Conservation (phyloP, 2,797 vertebrate genomes). For the Rhinatrema bivittatum region DNA sequence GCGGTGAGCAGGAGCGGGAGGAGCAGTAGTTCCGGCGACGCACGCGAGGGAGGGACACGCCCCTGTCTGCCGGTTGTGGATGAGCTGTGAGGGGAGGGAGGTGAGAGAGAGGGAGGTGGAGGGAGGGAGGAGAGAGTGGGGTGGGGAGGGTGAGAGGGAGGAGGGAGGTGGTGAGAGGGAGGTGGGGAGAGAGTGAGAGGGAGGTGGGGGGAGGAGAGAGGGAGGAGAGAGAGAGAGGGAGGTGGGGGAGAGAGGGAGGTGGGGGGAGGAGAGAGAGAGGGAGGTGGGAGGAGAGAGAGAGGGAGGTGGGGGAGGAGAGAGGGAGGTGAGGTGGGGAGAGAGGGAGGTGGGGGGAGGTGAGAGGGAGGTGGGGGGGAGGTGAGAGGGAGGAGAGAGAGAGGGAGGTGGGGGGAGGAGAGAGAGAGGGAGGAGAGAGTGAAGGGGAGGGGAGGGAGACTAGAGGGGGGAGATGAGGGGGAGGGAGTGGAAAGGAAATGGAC, state of each 20-base stretch:
- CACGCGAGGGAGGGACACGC: too few species aligned
- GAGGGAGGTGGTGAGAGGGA: not conserved
- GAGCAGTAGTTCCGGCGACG: too few species aligned
- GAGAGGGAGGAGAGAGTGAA: not conserved
- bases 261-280: not conserved
- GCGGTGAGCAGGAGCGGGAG: too few species aligned
- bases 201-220: not conserved
- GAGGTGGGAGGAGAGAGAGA: not conserved
- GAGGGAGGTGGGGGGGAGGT: not conserved
- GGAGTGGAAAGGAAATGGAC: too few species aligned
- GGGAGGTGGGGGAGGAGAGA: accelerated
- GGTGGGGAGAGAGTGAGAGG: not conserved
- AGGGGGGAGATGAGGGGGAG: not conserved
- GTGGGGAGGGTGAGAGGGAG: not conserved
- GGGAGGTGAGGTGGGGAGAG: not conserved
- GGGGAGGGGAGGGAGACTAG: not conserved
- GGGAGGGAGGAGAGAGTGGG: too few species aligned
- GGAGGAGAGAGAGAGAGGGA: too few species aligned
- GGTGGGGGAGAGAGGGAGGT: accelerated
- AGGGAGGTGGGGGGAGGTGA: not conserved
- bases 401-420: not conserved
- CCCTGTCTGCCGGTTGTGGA: too few species aligned
- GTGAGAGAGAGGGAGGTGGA: not conserved
- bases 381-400: not conserved
- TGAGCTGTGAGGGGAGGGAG: too few species aligned